phyloP scores from a whole-genome alignment of 2,888 invertebrate genomes.

The Erebia ligea region DNA sequence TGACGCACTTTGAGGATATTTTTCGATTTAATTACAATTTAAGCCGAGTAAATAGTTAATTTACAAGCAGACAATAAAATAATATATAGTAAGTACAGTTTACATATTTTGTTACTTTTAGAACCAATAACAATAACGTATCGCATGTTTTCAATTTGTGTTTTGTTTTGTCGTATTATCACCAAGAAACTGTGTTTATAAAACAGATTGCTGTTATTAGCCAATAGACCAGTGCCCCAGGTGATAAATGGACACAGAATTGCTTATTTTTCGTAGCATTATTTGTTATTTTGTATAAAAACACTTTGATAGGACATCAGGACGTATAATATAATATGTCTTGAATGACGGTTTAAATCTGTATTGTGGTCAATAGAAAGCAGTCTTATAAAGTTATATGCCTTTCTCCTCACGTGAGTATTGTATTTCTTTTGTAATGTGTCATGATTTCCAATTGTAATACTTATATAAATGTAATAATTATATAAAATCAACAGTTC shows the following conservation, averaged over 20 bases:
- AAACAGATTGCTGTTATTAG: slow-evolving; percentile 15
- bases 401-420: slow-evolving; percentile 22
- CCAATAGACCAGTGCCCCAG: slow-evolving; percentile 11
- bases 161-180: slow-evolving; percentile 35
- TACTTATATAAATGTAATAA: background rate
- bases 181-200: slow-evolving; percentile 21
- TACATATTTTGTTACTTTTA: slow-evolving; percentile 5
- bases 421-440: slow-evolving; percentile 5
- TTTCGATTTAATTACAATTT: slow-evolving; percentile 18
- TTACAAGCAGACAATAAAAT: slow-evolving; percentile 1
- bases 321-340: slow-evolving; percentile 61
- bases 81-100: slow-evolving; percentile 29
- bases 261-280: background rate
- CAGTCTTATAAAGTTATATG: slow-evolving; percentile 6
- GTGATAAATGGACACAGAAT: slow-evolving; percentile 6
- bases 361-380: slow-evolving; percentile 26
- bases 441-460: no score
- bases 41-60: slow-evolving; percentile 3
- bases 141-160: slow-evolving; percentile 27
- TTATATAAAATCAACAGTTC: background rate
- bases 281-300: slow-evolving; percentile 17
- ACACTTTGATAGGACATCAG: slow-evolving; percentile 59
- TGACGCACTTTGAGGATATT: slow-evolving; percentile 32
- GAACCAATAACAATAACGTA: slow-evolving; percentile 16
- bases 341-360: slow-evolving; percentile 42